Evolutionary conservation across 1,140 invertebrate species (phyloP).

Genomic region (Frieseomelitta varia): DNA sequence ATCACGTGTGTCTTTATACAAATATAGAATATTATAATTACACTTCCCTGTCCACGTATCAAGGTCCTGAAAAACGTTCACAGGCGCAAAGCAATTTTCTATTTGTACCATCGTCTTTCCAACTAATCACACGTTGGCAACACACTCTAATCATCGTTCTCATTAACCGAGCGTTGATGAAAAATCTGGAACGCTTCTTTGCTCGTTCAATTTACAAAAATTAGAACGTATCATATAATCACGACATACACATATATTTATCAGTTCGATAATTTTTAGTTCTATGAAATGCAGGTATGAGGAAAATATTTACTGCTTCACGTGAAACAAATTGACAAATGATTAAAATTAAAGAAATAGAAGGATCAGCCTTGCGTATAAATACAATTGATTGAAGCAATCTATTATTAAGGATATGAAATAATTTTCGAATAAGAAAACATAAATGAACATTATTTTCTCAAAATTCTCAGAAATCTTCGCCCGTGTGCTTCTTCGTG

Average conservation of each 20-base stretch:
- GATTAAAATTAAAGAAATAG: not conserved
- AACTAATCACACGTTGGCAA: slow-evolving; percentile 32
- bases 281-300: not conserved
- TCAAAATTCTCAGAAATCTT: not conserved
- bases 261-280: no score
- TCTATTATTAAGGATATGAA: not conserved
- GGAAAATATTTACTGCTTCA: not conserved
- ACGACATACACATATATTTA: slow-evolving; percentile 2
- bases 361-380: not conserved
- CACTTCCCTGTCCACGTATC: not conserved
- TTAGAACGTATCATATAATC: slow-evolving; percentile 49
- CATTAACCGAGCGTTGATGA: slow-evolving; percentile 21
- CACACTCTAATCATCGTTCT: slow-evolving; percentile 41
- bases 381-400: not conserved
- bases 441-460: not conserved
- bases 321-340: slow-evolving; percentile 18
- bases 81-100: slow-evolving; percentile 7
- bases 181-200: slow-evolving; percentile 29
- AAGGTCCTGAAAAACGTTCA: not conserved
- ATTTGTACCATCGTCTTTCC: not conserved
- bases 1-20: not conserved
- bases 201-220: slow-evolving; percentile 39
- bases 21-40: not conserved
- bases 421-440: no score
- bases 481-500: no score